Conservation (phyloP, 2,888 invertebrate genomes). For the Ochropleura plecta region DNA sequence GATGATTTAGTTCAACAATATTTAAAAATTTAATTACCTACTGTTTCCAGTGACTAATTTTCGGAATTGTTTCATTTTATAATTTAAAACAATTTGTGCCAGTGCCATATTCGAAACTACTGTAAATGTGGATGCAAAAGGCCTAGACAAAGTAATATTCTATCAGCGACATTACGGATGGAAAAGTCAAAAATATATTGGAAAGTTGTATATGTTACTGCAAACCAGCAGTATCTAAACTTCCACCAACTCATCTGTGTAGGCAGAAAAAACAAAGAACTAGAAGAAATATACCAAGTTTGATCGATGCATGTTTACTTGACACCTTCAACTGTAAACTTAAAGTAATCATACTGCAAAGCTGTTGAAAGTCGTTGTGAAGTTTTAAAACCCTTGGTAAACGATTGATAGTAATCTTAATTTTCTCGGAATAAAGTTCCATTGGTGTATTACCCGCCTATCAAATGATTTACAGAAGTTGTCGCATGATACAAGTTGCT, state of each 20-base stretch:
- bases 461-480: not conserved
- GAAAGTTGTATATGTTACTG: not conserved
- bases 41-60: constrained; percentile 13
- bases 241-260: not conserved
- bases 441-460: not conserved
- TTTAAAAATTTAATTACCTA: constrained; percentile 1
- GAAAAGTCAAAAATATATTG: not conserved
- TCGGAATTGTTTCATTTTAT: not conserved
- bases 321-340: not conserved
- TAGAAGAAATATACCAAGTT: not conserved
- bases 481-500: constrained; percentile 4
- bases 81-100: constrained; percentile 2
- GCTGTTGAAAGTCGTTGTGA: not conserved
- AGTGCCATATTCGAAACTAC: constrained; percentile 55
- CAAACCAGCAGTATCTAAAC: not conserved
- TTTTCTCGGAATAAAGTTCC: not conserved
- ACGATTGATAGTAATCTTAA: not conserved
- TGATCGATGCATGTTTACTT: not conserved
- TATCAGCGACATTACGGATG: not conserved
- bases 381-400: not conserved
- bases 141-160: not conserved
- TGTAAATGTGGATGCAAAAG: no score
- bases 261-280: not conserved
- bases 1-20: not conserved
- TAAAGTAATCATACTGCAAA: not conserved